phyloP scores from a whole-genome alignment of 2,113 vertebrate species.

The Campylomormyrus numenius region DNA sequence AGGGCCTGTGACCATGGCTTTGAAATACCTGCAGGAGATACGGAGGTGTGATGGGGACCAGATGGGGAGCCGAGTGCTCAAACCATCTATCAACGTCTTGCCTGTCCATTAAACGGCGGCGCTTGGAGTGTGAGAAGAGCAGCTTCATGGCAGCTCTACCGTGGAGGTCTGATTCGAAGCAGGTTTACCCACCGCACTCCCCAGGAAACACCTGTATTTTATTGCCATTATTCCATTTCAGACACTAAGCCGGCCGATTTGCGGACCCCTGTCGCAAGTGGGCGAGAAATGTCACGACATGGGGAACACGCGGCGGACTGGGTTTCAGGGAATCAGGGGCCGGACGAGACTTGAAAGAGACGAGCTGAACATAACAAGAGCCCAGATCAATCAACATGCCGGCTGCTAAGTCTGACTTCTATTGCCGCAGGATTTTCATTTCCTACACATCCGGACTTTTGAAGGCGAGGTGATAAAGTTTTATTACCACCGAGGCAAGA shows the following conservation, averaged over 20 bases:
- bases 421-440: constrained; percentile 39
- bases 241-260: constrained; percentile 30
- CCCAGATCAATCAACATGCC: constrained; percentile 43
- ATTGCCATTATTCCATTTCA: constrained; percentile 45
- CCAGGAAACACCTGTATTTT: constrained; percentile 58
- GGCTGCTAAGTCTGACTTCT: constrained; percentile 26
- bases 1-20: neutral
- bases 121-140: constrained; percentile 8
- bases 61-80: constrained; percentile 16
- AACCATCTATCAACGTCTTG: constrained; percentile 24
- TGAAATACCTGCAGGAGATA: constrained; percentile 16
- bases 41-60: constrained; percentile 20
- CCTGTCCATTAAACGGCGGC: constrained; percentile 17
- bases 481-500: constrained; percentile 31
- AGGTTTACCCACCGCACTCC: constrained; percentile 32
- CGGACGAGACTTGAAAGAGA: neutral
- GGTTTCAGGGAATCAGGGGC: constrained; percentile 1
- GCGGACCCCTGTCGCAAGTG: constrained; percentile 29
- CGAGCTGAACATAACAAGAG: constrained; percentile 24
- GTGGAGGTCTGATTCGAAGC: constrained; percentile 45
- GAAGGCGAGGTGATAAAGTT: constrained; percentile 36
- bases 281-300: constrained; percentile 5
- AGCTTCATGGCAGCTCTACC: constrained; percentile 17
- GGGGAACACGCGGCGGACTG: constrained; percentile 17
- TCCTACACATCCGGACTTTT: constrained; percentile 39